Base-by-base conservation (phyloP, 1,140 invertebrate species). In the Scaptodrosophila lebanonensis region DNA sequence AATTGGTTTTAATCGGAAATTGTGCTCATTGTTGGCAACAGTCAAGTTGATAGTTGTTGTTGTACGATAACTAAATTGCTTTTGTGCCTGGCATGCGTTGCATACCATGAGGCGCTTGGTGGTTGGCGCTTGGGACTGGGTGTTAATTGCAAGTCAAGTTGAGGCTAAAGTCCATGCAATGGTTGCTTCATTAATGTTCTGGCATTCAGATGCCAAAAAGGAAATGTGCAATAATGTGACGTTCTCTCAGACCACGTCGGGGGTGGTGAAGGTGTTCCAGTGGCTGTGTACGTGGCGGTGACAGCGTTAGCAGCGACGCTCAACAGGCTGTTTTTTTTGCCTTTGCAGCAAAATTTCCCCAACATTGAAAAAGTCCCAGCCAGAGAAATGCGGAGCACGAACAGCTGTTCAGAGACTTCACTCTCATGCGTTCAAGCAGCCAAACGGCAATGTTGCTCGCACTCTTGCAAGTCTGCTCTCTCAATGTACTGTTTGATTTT, bases 1-100 rank as follows among this genome's bases (percentile, higher is more conserved):
- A 79, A 79, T 82, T 79, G 65, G 66, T 79, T 79, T 82, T 79
- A 79, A 79, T 79, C 75, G 75, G 76, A 79, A 79, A 75, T 79
- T 79, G 75, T 63, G 38, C 75, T 66, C 75, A 79, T 79, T 79
- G 75, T 79, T 70, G 30, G 27, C 44, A 45, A 44, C 70, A 43
- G 65, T 36, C 33, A 39, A 29, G 43, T 8, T 20, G 17, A 44
- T 13, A 38, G 30, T 35, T 59, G 17, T 30, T 44, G 12, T 42
- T 43, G 29, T 16, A 8, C 3, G 9, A 4, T 36, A 12, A 8
- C 30, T 11, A 7, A 33, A 6, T 2, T 44, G 36, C 11, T 33
- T 22, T 13, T 47, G 29, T 15, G 39, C 17, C 18, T 61, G 30
- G 3, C 13, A 40, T 25, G 22, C 58, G 49, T 29, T 43, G 45